Evolutionary conservation across 1,140 invertebrate species (phyloP), one percentile per base, ranked within the genome.

Genomic region (Drosophila rufa): DNA sequence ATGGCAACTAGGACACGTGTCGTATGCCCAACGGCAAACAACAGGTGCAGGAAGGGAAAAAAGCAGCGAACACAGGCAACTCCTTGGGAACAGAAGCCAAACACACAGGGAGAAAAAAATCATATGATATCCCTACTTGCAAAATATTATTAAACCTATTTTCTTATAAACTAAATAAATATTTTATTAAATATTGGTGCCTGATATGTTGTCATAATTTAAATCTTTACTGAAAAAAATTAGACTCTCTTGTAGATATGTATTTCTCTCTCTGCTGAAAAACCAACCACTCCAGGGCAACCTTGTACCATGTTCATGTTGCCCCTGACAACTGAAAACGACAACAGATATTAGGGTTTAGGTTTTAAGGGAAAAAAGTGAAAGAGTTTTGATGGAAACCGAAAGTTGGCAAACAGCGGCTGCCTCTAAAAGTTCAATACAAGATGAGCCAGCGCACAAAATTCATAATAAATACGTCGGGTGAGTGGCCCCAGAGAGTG

Each of bases 381-480:
- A 87, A 81, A 87, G 62, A 77, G 64, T 55, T 65, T 48, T 59
- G 61, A 51, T 90, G 45, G 70, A 85, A 85, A 85, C 55, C 56
- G 82, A 86, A 84, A 47, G 71, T 74, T 48, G 53, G 36, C 17
- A 8, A 46, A 17, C 46, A 43, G 42, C 27, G 22, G 27, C n/a
- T 42, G 30, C n/a, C 14, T 38, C 17, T 4, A 25, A 51, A 60
- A 45, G 60, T 9, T 19, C 17, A 57, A 50, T 17, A n/a, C 22
- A 85, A 48, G 17, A 89, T 89, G 85, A 89, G 51, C 74, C 86
- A 89, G 61, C 85, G 85, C 25, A 69, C 81, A 4, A 89, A 89
- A 60, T 89, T 89, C 27, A 89, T 89, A 47, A 82, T 89, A 75
- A 89, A 89, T 69, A 89, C 85, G 11, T 89, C 85, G n/a, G 86